Evolutionary conservation across 35 echinoderm and acorn worm genomes (phyloP), one percentile per base, ranked within the genome.

Genomic region (Heliocidaris tuberculata): DNA sequence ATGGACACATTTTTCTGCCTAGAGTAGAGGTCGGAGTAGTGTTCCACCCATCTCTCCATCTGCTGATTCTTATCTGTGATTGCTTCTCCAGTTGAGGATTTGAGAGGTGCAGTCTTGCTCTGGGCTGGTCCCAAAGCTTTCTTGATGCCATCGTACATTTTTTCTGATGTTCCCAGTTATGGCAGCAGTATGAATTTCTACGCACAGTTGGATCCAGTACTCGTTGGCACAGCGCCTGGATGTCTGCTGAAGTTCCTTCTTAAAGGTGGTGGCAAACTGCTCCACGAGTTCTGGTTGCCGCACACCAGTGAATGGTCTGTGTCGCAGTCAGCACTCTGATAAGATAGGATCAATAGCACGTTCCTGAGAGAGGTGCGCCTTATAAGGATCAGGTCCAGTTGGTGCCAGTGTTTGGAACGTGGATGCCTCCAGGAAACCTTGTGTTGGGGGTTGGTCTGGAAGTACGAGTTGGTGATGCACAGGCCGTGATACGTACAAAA

Each of bases 401-500:
- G 94, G 65, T 97, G 95, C 94, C 96, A 96, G 60, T 95, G 88
- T 54, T 95, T 56, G 61, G 95, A 97, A 16, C 93, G 50, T n/a
- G 88, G 93, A 52, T 97, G 96, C 56, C 94, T 86, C 95, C 94
- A 96, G n/a, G 95, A 97, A 13, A 97, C 95, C 65, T 93, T 94
- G 93, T 97, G 94, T 12, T 92, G 61, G 47, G 92, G 87, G 32
- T 95, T 90, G 27, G 94, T 94, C 31, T 71, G 48, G 32, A 97
- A 97, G 71, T 60, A 97, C 19, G 96, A 93, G 94, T 97, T 97
- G 31, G 96, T 96, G 21, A 97, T 61, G 93, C 96, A 97, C 2
- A 96, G 94, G 47, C 47, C 59, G 5, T 94, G 48, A 30, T 93
- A 91, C 31, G 93, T 31, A 29, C 54, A 71, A 12, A 96, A 78